These are phyloP conservation scores for Apomyelois bistriatella DNA, from an alignment of 2,888 invertebrate species.

Conservation along the genomic window DNA sequence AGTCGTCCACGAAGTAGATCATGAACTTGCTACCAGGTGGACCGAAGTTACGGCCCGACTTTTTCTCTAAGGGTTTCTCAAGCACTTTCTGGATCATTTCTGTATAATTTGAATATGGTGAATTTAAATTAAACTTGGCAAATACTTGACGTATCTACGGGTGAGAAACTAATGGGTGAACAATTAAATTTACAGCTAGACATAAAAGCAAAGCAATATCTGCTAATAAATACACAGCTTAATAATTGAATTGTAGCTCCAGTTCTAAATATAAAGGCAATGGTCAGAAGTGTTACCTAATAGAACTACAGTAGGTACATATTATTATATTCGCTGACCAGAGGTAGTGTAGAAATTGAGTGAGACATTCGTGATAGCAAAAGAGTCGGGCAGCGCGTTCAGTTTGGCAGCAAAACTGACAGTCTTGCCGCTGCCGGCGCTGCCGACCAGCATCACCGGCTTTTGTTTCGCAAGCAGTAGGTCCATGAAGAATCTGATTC, in stretches of 20 bases:
- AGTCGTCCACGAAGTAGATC: conserved; percentile 96
- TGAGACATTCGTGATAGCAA: conserved; percentile 92
- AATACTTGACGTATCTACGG: no score
- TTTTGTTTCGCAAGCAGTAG: conserved; percentile 86
- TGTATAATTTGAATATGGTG: conserved; percentile 29
- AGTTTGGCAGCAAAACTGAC: conserved; percentile 94
- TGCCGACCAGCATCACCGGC: conserved; percentile 95
- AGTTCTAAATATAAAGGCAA: no score
- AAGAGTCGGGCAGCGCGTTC: conserved; percentile 85
- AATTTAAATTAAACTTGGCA: no score
- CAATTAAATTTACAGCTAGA: no score
- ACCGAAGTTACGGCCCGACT: conserved; percentile 95
- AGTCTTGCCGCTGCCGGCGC: conserved; percentile 94
- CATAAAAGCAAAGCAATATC: no score
- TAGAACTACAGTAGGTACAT: no score
- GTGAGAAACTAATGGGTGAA: no score
- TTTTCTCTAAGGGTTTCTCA: conserved; percentile 96
- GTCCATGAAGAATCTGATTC: conserved; percentile 93
- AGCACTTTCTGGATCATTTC: conserved; percentile 93
- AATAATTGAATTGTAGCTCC: no score
- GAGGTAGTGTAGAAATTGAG: conserved; percentile 98
- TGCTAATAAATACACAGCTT: no score
- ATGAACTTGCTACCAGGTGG: conserved; percentile 95
- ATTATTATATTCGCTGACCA: conserved; percentile 54
- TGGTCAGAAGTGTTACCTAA: no score